A percentile compares a stretch with the other conserved stretches of the same genome.
phyloP scores from a whole-genome alignment of 1,140 invertebrate species.

The Paraescarpia echinospica region DNA sequence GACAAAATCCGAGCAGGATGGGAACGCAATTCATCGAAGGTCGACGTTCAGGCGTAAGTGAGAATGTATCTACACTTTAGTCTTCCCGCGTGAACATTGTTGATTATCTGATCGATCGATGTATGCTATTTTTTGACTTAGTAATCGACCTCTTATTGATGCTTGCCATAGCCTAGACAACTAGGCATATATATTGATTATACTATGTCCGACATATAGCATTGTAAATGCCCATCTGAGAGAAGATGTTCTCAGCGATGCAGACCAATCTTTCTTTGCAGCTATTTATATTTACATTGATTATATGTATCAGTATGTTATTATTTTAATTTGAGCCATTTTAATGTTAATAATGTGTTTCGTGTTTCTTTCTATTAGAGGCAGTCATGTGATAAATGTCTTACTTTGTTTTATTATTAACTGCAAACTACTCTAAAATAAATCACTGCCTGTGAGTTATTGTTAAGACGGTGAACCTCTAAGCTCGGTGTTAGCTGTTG shows the following conservation, averaged over 20 bases:
- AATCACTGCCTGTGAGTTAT: background rate
- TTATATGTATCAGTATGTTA: background rate
- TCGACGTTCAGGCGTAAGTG: background rate
- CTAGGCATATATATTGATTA: too few relatives aligned
- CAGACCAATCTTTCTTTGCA: too few relatives aligned
- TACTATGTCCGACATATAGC: too few relatives aligned
- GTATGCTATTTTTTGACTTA: too few relatives aligned
- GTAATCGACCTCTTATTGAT: background rate
- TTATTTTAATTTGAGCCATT: background rate
- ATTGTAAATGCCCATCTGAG: too few relatives aligned
- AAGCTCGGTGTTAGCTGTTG: background rate
- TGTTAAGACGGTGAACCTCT: background rate
- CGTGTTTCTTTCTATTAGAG: background rate
- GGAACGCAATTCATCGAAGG: constrained; percentile 32
- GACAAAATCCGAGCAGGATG: constrained; percentile 41
- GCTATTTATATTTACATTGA: background rate
- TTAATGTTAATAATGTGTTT: background rate
- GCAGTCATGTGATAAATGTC: background rate
- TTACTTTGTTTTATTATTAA: background rate
- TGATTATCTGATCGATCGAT: too few relatives aligned
- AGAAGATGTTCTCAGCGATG: too few relatives aligned
- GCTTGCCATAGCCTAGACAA: background rate
- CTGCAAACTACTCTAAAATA: background rate
- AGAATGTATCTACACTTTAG: background rate
- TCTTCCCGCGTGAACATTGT: too few relatives aligned